These are phyloP conservation scores for Drosophila heteroneura DNA, from an alignment of 2,888 invertebrate species.

Conservation along the genomic window DNA sequence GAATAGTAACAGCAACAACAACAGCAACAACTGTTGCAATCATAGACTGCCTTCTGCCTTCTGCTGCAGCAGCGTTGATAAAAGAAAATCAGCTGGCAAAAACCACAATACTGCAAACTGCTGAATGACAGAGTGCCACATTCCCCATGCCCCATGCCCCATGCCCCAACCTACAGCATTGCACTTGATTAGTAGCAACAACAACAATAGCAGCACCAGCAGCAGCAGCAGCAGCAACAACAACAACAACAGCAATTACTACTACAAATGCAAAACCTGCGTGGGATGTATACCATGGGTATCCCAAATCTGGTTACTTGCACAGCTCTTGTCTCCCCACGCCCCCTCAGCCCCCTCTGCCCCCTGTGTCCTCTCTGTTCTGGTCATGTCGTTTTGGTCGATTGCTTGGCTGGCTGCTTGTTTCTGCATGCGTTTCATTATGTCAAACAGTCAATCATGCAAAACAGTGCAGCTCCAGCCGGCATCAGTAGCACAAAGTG, in stretches of 20 bases:
- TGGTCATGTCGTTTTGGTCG: slow-evolving; percentile 3
- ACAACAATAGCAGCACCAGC: slow-evolving; percentile 11
- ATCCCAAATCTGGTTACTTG: slow-evolving; percentile 60
- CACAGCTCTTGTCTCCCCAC: slow-evolving; percentile 19
- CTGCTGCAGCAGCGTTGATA: slow-evolving; percentile 66
- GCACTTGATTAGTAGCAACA: slow-evolving; percentile 72
- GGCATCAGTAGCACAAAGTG: slow-evolving; percentile 49
- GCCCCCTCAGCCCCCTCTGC: not conserved
- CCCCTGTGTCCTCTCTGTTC: not conserved
- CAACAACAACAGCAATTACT: slow-evolving; percentile 26
- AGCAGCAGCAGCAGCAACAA: slow-evolving; percentile 31
- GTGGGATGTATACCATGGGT: slow-evolving; percentile 16
- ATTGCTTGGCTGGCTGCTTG: slow-evolving; percentile 38
- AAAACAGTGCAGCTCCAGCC: slow-evolving; percentile 66
- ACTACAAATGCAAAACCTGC: slow-evolving; percentile 43
- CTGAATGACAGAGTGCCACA: slow-evolving; percentile 36
- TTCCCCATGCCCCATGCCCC: not conserved
- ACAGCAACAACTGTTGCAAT: slow-evolving; percentile 33
- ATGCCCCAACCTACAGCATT: slow-evolving; percentile 44
- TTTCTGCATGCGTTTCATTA: slow-evolving; percentile 77
- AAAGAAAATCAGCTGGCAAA: slow-evolving; percentile 68
- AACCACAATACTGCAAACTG: slow-evolving; percentile 69
- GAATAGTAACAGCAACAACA: slow-evolving; percentile 21
- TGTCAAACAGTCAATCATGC: slow-evolving; percentile 79
- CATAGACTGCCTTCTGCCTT: slow-evolving; percentile 50